phyloP scores from a whole-genome alignment of 2,797 vertebrate genomes.

The Myiothlypis coronata region DNA sequence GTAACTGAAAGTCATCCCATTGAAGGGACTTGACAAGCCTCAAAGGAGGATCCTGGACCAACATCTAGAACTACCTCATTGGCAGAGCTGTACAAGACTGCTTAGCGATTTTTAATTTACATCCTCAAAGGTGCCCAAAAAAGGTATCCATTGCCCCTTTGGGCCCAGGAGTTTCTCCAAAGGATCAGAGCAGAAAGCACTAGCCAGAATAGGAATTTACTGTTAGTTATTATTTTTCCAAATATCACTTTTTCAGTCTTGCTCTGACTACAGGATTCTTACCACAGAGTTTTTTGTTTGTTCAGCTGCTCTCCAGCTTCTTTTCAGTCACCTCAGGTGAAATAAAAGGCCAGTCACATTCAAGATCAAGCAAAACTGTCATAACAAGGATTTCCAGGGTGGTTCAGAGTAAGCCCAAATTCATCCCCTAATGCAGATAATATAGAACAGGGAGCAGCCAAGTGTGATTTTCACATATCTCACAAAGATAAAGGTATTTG shows the following conservation, averaged over 20 bases:
- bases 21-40: background rate
- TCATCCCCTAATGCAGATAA: background rate
- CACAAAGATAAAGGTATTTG: background rate
- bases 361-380: constrained; percentile 14
- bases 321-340: constrained; percentile 30
- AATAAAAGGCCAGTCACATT: constrained; percentile 9
- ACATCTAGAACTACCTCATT: background rate
- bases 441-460: background rate
- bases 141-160: background rate
- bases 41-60: background rate
- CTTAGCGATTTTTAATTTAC: background rate
- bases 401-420: background rate
- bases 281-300: background rate
- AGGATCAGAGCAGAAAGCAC: background rate
- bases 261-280: background rate
- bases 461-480: background rate
- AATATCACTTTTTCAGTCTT: background rate
- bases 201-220: background rate
- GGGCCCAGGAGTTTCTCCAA: background rate
- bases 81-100: background rate
- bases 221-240: background rate
- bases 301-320: background rate
- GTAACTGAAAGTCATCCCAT: background rate
- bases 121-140: background rate
- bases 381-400: background rate